Base-by-base conservation (phyloP, 2,113 vertebrate genomes). In the Rhineura floridana region DNA sequence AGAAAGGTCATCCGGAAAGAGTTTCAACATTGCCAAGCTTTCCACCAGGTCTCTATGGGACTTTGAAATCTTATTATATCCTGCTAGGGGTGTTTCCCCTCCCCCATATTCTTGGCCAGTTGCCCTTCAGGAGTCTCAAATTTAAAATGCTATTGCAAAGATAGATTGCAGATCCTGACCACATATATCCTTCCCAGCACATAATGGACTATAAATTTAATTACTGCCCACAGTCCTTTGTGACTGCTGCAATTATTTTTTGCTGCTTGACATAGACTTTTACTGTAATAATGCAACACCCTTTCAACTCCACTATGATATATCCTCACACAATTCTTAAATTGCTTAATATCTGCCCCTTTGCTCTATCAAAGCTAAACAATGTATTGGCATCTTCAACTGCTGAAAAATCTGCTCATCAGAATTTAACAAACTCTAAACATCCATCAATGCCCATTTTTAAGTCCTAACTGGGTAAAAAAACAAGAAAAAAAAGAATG, bases 291-390 rank as follows among this genome's bases (percentile, higher is more conserved):
- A n/a, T 4, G 28, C 17, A 48, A 15, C 33, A 78, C 3, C 23
- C 42, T 65, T 86, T 78, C 46, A 63, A 48, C 39, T 78, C 36
- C 75, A 78, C 12, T 19, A 85, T 87, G 80, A 55, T 59, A n/a
- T 70, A 59, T 69, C n/a, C 33, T 23, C 75, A 72, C 0, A 7
- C 28, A 72, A 0, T 36, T 84, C 2, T 72, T 62, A 72, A 17
- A 72, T 28, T 28, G 1, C 48, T 28, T 84, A 69, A 28, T 52
- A 52, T 28, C 21, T 36, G 12, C 19, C 46, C n/a, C 12, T 84
- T 33, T 69, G 15, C 21, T 28, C 19, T 17, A 15, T 28, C 5
- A 13, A 21, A 65, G 55, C 52, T 48, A 77, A 85, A 77, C 23
- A 33, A 23, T 21, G 23, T 11, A n/a, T 25, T 78, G n/a, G 9